Percentiles rank a stretch among this genome's conserved stretches.
Evolutionary conservation across 1,140 invertebrate species (phyloP).

Genomic region (Nixonia krombeini): DNA sequence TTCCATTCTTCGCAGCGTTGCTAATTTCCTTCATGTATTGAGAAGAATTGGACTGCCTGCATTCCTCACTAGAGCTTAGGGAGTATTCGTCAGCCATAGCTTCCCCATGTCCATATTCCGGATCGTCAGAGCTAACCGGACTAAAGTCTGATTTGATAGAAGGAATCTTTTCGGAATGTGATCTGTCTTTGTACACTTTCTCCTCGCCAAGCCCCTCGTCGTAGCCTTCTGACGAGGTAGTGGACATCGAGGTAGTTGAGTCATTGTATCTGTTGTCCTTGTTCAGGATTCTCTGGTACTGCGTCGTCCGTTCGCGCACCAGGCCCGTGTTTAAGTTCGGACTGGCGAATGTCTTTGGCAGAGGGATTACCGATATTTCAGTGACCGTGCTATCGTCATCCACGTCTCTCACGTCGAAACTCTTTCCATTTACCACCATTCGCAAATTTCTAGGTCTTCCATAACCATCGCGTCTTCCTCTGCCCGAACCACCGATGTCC

Average conservation of each 20-base stretch:
- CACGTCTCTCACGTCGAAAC: slow-evolving; percentile 75
- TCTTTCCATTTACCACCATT: slow-evolving; percentile 74
- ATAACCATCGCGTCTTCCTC: slow-evolving; percentile 59
- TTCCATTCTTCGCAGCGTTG: slow-evolving; percentile 49
- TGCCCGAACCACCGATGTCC: slow-evolving; percentile 42
- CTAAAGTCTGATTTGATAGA: slow-evolving; percentile 65
- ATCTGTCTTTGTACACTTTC: slow-evolving; percentile 70
- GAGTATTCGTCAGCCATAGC: slow-evolving; percentile 79
- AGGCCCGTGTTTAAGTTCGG: slow-evolving; percentile 63
- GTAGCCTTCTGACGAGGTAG: slow-evolving; percentile 71
- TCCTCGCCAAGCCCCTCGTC: slow-evolving; percentile 72
- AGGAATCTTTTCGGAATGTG: slow-evolving; percentile 67
- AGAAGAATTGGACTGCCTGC: slow-evolving; percentile 56
- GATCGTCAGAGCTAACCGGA: slow-evolving; percentile 69
- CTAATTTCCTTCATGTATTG: slow-evolving; percentile 58
- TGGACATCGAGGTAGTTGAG: slow-evolving; percentile 67
- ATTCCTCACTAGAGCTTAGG: slow-evolving; percentile 74
- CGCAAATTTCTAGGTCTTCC: slow-evolving; percentile 72
- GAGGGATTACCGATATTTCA: slow-evolving; percentile 72
- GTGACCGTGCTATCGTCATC: slow-evolving; percentile 74
- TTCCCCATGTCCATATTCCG: slow-evolving; percentile 76
- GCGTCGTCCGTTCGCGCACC: slow-evolving; percentile 69
- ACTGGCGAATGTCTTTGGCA: slow-evolving; percentile 69
- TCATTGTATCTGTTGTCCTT: slow-evolving; percentile 67
- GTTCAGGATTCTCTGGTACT: slow-evolving; percentile 71